Evolutionary conservation across 1,140 invertebrate species (phyloP).

Genomic region (Hylaeus volcanicus): DNA sequence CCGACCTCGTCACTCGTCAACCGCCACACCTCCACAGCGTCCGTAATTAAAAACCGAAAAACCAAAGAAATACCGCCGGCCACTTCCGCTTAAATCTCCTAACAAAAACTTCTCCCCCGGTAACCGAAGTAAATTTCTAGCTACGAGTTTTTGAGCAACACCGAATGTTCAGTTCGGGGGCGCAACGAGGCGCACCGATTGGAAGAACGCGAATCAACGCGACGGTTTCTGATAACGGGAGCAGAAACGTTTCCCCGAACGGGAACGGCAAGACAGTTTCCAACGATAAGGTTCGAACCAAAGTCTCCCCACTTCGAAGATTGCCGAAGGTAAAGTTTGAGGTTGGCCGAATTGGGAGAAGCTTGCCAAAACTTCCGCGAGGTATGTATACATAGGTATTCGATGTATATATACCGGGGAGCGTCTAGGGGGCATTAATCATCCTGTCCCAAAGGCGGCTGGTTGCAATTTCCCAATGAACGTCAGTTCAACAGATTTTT

Average conservation of each 20-base stretch:
- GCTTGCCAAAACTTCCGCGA: conserved; percentile 50
- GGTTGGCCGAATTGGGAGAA: conserved; percentile 11
- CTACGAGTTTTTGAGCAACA: too few relatives aligned
- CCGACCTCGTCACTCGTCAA: conserved; percentile 8
- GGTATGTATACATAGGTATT: conserved; percentile 51
- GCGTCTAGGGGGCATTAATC: conserved; percentile 63
- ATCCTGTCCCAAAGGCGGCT: conserved; percentile 59
- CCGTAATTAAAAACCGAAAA: conserved; percentile 28
- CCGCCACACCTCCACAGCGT: not conserved
- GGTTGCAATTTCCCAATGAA: conserved; percentile 68
- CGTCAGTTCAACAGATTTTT: conserved; percentile 63
- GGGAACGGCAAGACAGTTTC: not conserved
- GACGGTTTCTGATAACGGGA: not conserved
- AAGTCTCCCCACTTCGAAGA: conserved; percentile 1
- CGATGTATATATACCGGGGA: conserved; percentile 42
- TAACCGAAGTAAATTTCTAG: too few relatives aligned
- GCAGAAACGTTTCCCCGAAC: not conserved
- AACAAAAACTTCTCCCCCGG: too few relatives aligned
- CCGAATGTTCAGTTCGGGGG: too few relatives aligned
- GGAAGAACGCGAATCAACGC: not conserved
- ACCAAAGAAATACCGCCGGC: not conserved
- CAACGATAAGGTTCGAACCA: conserved; percentile 26
- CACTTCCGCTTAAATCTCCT: too few relatives aligned
- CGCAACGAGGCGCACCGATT: not conserved
- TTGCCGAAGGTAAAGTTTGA: conserved; percentile 38